Evolutionary conservation across 1,140 invertebrate species (phyloP), one percentile per base, ranked within the genome.

Genomic region (Muscidifurax raptorellus): DNA sequence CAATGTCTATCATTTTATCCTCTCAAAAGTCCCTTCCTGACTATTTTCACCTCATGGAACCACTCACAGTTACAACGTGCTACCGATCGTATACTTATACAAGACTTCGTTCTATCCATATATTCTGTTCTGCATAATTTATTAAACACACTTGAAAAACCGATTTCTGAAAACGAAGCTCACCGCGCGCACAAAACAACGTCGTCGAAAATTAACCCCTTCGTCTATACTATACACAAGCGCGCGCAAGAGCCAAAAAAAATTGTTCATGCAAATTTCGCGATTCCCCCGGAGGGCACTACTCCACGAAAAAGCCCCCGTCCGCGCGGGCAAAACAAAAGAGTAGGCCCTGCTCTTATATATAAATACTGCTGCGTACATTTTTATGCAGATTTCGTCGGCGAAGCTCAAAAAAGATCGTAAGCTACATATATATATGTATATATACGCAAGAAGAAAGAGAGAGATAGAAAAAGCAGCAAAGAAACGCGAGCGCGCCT

Each of bases 401-500:
- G 44, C 75, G 75, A 25, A 7, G 27, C 22, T 52, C 47, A 22
- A 78, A 64, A 64, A 76, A 76, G 44, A 75, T 18, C 28, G 30
- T 4, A 71, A 30, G 67, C 67, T 12, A 10, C 30, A 59, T 12
- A 6, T 52, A 18, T 52, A 52, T 22, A 52, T 1, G 9, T 47
- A 9, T 52, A 52, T 12, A 52, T 0, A 28, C 15, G 2, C 32
- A 9, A n/a, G n/a, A n/a, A 5, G 40, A 67, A 25, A 40, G 32
- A 44, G 71, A 74, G n/a, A 47, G 40, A 75, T 25, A 47, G 40
- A 72, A 36, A 22, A 72, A 72, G 71, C 71, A 6, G 52, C 66
- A 85, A 88, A 89, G 87, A 89, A 89, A 89, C 80, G 83, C 79
- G 32, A n/a, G 69, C 47, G 28, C 59, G 47, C 10, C 59, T 77